Conservation (phyloP, 2,113 vertebrate genomes). For the Todiramphus saurophagus region DNA sequence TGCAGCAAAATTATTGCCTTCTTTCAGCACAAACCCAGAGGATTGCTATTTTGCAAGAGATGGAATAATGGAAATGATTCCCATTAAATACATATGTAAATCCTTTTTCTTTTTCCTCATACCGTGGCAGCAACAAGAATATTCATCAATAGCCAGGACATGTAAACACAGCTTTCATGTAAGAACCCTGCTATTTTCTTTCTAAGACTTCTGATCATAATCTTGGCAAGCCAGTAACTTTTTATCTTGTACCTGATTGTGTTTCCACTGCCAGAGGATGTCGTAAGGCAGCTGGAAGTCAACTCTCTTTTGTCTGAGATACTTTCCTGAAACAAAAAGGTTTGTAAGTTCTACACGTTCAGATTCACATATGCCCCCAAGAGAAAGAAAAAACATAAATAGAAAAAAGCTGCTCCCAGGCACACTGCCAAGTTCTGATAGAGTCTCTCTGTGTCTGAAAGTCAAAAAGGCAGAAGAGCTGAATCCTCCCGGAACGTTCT, state of each 20-base stretch:
- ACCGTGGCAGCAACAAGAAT: background rate
- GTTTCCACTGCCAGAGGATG: conserved; percentile 95
- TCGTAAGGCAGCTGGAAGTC: conserved; percentile 98
- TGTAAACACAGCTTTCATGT: background rate
- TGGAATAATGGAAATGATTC: conserved; percentile 36
- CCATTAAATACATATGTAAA: conserved; percentile 47
- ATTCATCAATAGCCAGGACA: background rate
- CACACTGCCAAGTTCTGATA: background rate
- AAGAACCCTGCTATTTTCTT: background rate
- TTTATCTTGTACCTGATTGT: conserved; percentile 86
- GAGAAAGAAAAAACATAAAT: background rate
- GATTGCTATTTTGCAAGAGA: conserved; percentile 46
- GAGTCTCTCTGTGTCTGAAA: background rate
- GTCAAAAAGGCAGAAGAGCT: background rate
- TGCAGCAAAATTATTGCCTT: background rate
- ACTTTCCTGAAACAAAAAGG: conserved; percentile 86
- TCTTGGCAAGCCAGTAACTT: background rate
- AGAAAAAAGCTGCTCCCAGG: background rate
- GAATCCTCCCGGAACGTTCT: background rate
- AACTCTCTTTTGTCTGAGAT: conserved; percentile 93
- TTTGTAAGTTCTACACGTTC: background rate
- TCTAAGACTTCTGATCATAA: background rate
- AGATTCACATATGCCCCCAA: background rate
- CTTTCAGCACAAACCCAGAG: background rate
- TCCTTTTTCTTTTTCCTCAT: background rate